Evolutionary conservation across 2,888 invertebrate species (phyloP).

Genomic region (Aspidiotus rigidus): DNA sequence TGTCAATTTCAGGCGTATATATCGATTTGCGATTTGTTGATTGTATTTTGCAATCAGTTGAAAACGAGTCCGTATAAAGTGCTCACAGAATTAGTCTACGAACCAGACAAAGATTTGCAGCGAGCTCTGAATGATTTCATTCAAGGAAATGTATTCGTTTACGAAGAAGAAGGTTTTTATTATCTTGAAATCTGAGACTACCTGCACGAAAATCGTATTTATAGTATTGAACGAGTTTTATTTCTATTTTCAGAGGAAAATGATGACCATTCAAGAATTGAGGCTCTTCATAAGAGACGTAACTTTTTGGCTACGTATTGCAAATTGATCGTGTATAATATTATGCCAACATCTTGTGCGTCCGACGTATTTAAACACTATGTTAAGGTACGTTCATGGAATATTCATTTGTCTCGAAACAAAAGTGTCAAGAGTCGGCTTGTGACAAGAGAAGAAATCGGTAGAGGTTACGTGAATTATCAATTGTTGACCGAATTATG

Average conservation of each 20-base stretch:
- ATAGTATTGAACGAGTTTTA: conserved; percentile 6
- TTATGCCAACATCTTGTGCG: conserved; percentile 82
- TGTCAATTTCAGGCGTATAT: conserved; percentile 71
- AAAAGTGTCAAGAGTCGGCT: too few species aligned
- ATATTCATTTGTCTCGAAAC: neutral
- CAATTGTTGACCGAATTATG: too few species aligned
- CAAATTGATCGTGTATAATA: conserved; percentile 95
- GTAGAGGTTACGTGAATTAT: too few species aligned
- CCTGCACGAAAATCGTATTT: neutral
- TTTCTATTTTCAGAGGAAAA: conserved; percentile 58
- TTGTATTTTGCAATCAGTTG: conserved; percentile 84
- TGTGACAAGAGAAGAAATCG: too few species aligned
- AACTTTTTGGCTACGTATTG: conserved; percentile 95
- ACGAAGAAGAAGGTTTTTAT: conserved; percentile 70
- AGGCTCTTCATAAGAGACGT: conserved; percentile 89
- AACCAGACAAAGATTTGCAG: conserved; percentile 70
- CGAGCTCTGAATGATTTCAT: conserved; percentile 80
- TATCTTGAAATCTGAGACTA: neutral
- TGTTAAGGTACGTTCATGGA: conserved; percentile 59
- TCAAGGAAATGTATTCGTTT: conserved; percentile 84
- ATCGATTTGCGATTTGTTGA: conserved; percentile 88
- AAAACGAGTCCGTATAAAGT: conserved; percentile 43
- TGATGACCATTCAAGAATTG: conserved; percentile 90
- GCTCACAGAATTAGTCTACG: conserved; percentile 57
- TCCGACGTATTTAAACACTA: conserved; percentile 96